These are phyloP conservation scores for Torymus texanus DNA, from an alignment of 2,888 invertebrate genomes.

Conservation along the genomic window DNA sequence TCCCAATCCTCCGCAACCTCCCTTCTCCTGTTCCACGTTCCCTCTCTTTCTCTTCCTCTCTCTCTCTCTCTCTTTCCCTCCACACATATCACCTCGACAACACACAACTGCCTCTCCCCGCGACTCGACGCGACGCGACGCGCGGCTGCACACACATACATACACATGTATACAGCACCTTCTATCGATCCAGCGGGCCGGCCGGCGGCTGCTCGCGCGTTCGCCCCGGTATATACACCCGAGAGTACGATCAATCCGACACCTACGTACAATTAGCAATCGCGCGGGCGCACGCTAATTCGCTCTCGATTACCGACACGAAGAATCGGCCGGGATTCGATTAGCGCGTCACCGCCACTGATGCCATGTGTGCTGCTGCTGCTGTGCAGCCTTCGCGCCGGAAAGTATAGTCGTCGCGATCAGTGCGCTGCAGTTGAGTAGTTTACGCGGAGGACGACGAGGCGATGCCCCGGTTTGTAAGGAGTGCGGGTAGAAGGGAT, in stretches of 20 bases:
- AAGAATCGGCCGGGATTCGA: constrained; percentile 53
- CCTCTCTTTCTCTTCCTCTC: not conserved
- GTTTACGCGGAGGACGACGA: not conserved
- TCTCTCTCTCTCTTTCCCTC: not conserved
- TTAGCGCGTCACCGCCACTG: constrained; percentile 25
- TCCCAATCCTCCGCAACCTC: too few relatives aligned
- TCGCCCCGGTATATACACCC: constrained; percentile 53
- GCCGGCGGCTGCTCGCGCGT: not conserved
- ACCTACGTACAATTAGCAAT: constrained; percentile 62
- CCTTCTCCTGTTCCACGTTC: too few relatives aligned
- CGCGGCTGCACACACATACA: not conserved
- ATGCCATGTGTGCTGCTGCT: not conserved
- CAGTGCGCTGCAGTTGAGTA: not conserved
- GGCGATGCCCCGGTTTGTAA: not conserved
- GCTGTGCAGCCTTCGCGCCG: not conserved
- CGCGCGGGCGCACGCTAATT: constrained; percentile 62
- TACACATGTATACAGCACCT: too few relatives aligned
- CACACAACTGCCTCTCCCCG: not conserved
- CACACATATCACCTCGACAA: too few relatives aligned
- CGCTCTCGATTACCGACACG: constrained; percentile 58
- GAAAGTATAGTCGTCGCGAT: not conserved
- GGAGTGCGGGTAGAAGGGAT: too few relatives aligned
- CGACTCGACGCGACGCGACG: not conserved
- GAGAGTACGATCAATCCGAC: constrained; percentile 57
- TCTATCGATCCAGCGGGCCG: too few relatives aligned